Evolutionary conservation across 1,140 invertebrate species (phyloP), one percentile per base, ranked within the genome.

Genomic region (Stegodyphus dumicola): DNA sequence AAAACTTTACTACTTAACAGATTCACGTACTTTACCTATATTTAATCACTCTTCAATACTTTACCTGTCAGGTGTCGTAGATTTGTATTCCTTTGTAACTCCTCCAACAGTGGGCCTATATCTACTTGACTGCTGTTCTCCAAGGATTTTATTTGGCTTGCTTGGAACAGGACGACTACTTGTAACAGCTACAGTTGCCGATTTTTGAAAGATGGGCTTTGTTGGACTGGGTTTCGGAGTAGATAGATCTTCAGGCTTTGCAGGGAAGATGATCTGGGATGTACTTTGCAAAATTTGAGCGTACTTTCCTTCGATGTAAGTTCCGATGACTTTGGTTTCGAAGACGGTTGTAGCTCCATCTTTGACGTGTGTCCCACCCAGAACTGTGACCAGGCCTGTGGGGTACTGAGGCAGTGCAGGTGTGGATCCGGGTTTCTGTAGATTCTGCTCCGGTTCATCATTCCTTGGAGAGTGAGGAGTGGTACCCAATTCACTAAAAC

Each of bases 311-410:
- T 94, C 95, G 88, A 96, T 95, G 88, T 94, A 95, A 7, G 95
- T 96, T 6, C 95, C 95, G 88, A 96, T 95, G 13, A 96, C 95
- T 89, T 94, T 95, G 0, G 95, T 96, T 91, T 96, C 95, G 88
- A 96, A 95, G 9, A 96, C 93, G 2, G 95, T 96, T 1, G 95
- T 96, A 0, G 94, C 89, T 3, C 95, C 95, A 89, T 96, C 94
- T 88, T 95, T 94, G 5, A 96, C 93, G 54, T 96, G 93, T 5
- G 95, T 96, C 33, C 95, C 95, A 56, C 95, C 95, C 7, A 96
- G 91, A 88, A 94, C 95, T 3, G 95, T 96, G 0, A 96, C 94
- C 64, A 96, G 90, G 3, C 95, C 95, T 4, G 95, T 93, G 5
- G 94, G 89, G 94, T 91, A 94, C 75, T 87, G 80, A 70, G 51